Conservation (phyloP, 2,888 invertebrate species). For the Tetragnatha montana region DNA sequence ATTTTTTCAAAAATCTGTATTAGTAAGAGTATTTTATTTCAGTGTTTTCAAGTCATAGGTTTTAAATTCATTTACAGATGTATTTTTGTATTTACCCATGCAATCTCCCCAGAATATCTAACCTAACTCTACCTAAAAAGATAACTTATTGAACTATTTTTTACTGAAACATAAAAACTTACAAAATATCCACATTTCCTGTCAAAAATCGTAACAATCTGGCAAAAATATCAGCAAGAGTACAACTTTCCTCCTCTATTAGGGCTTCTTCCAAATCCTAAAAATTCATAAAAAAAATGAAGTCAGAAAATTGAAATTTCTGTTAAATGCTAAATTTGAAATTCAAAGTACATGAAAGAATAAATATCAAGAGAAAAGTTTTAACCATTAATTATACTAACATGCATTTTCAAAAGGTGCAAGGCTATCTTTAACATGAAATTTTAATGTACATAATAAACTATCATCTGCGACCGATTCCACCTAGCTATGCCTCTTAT, state of each 20-base stretch:
- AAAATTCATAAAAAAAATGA: not conserved
- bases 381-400: not conserved
- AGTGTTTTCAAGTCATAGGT: too few species aligned
- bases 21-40: too few species aligned
- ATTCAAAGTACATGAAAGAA: not conserved
- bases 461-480: too few species aligned
- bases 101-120: too few species aligned
- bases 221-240: conserved; percentile 72
- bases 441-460: not conserved
- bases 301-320: conserved; percentile 2
- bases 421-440: not conserved
- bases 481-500: too few species aligned
- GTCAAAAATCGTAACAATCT: conserved; percentile 72
- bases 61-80: too few species aligned
- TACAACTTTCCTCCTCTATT: conserved; percentile 71
- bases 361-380: too few species aligned
- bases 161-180: conserved; percentile 58
- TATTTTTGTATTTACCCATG: too few species aligned
- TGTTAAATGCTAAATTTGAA: not conserved
- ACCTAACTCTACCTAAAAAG: too few species aligned
- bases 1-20: too few species aligned
- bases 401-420: not conserved
- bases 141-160: not conserved
- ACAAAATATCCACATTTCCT: conserved; percentile 71
- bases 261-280: conserved; percentile 73